Conservation (phyloP, 2,888 invertebrate species). For the Sipha maydis region DNA sequence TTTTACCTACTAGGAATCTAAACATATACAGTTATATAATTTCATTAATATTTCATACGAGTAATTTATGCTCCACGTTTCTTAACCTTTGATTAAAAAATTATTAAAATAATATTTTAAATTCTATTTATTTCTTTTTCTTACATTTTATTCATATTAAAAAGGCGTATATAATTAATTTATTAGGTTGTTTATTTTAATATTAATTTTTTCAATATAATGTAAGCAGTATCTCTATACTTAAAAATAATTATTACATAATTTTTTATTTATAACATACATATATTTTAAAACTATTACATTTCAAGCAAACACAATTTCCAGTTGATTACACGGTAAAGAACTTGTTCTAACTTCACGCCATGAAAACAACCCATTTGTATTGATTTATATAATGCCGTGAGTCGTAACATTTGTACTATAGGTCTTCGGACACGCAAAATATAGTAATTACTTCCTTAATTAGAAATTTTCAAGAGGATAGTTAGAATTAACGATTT, state of each 20-base stretch:
- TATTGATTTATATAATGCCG: slow-evolving; percentile 34
- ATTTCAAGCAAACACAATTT: not conserved
- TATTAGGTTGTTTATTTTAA: not conserved
- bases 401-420: slow-evolving; percentile 15
- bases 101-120: not conserved
- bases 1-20: no score
- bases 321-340: not conserved
- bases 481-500: slow-evolving; percentile 18
- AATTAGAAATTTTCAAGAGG: slow-evolving; percentile 1
- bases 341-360: slow-evolving; percentile 3
- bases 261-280: not conserved
- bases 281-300: not conserved
- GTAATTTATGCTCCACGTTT: no score
- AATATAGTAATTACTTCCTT: slow-evolving; percentile 13
- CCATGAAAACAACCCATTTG: slow-evolving; percentile 24
- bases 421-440: slow-evolving; percentile 15
- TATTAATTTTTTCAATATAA: not conserved
- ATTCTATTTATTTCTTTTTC: not conserved
- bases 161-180: not conserved
- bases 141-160: not conserved
- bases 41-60: no score
- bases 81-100: no score
- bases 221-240: no score
- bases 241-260: not conserved
- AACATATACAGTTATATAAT: no score